Evolutionary conservation across 2,113 vertebrate species (phyloP), one percentile per base, ranked within the genome.

Genomic region (Microtus pennsylvanicus): DNA sequence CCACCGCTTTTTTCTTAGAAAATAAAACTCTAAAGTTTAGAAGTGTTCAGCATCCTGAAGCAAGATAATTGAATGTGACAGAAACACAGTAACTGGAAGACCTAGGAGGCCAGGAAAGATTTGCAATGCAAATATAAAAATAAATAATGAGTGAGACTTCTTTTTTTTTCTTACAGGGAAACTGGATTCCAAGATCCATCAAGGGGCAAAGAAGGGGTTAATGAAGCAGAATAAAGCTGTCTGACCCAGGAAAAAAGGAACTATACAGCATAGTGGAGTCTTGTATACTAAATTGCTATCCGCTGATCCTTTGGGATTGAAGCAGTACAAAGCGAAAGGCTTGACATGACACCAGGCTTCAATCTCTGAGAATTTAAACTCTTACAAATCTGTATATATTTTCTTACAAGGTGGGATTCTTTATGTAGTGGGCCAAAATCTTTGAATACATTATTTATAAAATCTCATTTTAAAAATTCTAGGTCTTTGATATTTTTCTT

Each of bases 151-250:
- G 93, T 97, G 95, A 98, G 93, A 89, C 87, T 97, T 96, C 89
- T 97, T 95, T 96, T 98, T 97, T 97, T 98, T 92, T 82, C 95
- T 98, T 97, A 95, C 97, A 99, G 99, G 99, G 99, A 99, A 99
- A 98, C 98, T 99, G 98, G 99, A 99, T 98, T 98, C 98, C 75
- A 99, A 99, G 96, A 99, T 99, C 98, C 99, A 99, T 98, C 99
- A 99, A 98, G 99, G 99, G 98, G 99, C 99, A 90, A 99, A 99
- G 99, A 99, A 99, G 98, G 99, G 99, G 98, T 99, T 99, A 98
- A 99, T 99, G 98, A 98, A 97, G 98, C 99, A 99, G 98, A 99
- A 99, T 85, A 98, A 95, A 0, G 88, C 87, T 86, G 87, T 90
- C 80, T 99, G 98, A 98, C 93, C 77, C 1, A 4, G 3, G 1